Evolutionary conservation across 2,113 vertebrate genomes (phyloP).

Genomic region (Verasper variegatus): DNA sequence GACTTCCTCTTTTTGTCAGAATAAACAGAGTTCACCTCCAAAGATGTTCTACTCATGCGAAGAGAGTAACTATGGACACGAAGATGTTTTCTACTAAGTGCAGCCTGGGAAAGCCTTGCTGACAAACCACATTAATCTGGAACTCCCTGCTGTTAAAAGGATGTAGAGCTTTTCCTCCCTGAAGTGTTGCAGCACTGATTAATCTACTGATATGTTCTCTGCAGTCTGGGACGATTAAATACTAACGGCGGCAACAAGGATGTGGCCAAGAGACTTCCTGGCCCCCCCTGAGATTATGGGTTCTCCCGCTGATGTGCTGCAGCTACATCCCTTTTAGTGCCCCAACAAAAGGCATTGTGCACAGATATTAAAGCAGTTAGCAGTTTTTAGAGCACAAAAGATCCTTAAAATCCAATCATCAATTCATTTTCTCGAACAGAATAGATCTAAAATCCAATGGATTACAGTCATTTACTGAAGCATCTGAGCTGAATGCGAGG

Average conservation of each 20-base stretch:
- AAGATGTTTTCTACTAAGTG: conserved; percentile 47
- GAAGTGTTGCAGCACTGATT: conserved; percentile 70
- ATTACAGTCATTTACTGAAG: background rate
- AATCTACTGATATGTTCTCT: conserved; percentile 63
- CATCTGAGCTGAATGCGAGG: too few species aligned
- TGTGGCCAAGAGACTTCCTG: conserved; percentile 75
- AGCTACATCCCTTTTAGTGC: conserved; percentile 36
- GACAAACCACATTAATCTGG: conserved; percentile 53
- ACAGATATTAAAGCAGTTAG: background rate
- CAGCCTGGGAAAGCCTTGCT: conserved; percentile 25
- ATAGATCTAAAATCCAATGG: background rate
- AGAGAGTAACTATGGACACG: too few species aligned
- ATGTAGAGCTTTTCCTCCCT: conserved; percentile 63
- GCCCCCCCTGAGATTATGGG: conserved; percentile 46
- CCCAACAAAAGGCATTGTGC: conserved; percentile 27
- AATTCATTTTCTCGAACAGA: background rate
- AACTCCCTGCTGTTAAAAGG: conserved; percentile 72
- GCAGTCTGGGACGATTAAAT: conserved; percentile 68
- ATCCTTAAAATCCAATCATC: conserved; percentile 38
- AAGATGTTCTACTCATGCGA: too few species aligned
- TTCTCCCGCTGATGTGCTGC: conserved; percentile 40
- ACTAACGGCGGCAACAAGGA: conserved; percentile 62
- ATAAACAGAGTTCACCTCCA: too few species aligned
- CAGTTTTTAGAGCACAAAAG: background rate
- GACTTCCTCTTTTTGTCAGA: too few species aligned